Base-by-base conservation (phyloP, 2,797 vertebrate species). In the Chelonia mydas region DNA sequence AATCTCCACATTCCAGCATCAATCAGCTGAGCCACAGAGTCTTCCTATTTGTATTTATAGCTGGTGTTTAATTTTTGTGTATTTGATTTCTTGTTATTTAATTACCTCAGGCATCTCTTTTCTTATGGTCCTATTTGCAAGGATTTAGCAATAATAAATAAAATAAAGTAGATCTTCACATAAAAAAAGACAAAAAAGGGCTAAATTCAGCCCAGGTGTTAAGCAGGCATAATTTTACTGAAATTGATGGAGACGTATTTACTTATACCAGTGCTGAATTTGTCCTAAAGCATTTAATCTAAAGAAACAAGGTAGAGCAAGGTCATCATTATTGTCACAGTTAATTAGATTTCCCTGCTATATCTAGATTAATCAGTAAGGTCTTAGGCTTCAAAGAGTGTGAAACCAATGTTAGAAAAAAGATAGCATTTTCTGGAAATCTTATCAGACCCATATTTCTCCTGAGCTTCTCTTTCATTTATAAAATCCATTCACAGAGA, bases 61-160 rank as follows among this genome's bases (percentile, higher is more conserved):
- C 76, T 84, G 47, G n/a, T 83, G 95, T 83, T 96, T 95, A 94
- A 95, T 95, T 96, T 97, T 91, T 95, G 49, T 89, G 27, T 83
- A 92, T 95, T 95, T 92, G 93, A 94, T 91, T 96, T 97, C 68
- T 86, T 89, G 45, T 89, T 95, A 41, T 96, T 96, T 92, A 84
- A 95, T 95, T 96, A 94, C 97, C 95, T 96, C 89, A 93, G 86
- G 93, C 68, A 54, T 86, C 90, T 95, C 78, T 89, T 96, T 97
- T 97, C 86, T 92, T 94, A 0, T 0, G 94, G 83, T 94, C 93
- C 96, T 92, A 86, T 81, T 93, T 94, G 83, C 15, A 33, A 88
- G 87, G 96, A 88, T 95, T 77, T 92, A 72, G n/a, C 37, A 41
- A 41, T 72, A 72, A 23, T 41, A 61, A 61, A 33, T 61, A 85